Evolutionary conservation across 2,797 vertebrate genomes (phyloP), one percentile per base, ranked within the genome.

Genomic region (Meda fulgida): DNA sequence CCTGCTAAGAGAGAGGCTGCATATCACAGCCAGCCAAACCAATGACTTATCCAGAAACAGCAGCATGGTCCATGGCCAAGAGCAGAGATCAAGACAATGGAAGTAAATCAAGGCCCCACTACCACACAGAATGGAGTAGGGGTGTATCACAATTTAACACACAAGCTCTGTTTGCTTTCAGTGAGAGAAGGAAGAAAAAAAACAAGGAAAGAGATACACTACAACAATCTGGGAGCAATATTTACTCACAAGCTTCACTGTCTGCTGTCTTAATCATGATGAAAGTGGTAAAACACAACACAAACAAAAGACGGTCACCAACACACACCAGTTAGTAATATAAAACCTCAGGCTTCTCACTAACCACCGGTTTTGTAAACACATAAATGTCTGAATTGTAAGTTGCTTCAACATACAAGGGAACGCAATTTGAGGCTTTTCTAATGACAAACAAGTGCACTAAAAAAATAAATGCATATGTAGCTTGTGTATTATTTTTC

Each of bases 21-120:
- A 83, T 71, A 72, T 78, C 84, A 70, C 81, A 84, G 82, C 81
- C 83, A 78, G 75, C 81, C 38, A 65, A 87, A 87, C 70, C 38
- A 78, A 86, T 72, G 46, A 86, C 72, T 75, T 71, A 48, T 81
- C 84, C 85, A 84, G 69, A 71, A 86, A 85, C 72, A 87, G 34
- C 71, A 82, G 79, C 51, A 73, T 40, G 63, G 73, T n/a, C 43
- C 36, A 71, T 40, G 67, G 81, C 80, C 31, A 70, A 77, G 29
- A 66, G 65, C 86, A 82, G 11, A 18, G 48, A 87, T 58, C 46
- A 67, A 40, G 75, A 71, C 83, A 78, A 48, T 46, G 38, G 26
- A 75, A 48, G 80, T 71, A 85, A 16, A 67, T 73, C 14, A 36
- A 63, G 51, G 10, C n/a, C 18, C 19, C 14, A 79, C 46, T 66